A percentile compares a stretch with the other conserved stretches of the same genome.
phyloP scores from a whole-genome alignment of 2,797 vertebrate genomes.

The Propithecus deckenii region DNA sequence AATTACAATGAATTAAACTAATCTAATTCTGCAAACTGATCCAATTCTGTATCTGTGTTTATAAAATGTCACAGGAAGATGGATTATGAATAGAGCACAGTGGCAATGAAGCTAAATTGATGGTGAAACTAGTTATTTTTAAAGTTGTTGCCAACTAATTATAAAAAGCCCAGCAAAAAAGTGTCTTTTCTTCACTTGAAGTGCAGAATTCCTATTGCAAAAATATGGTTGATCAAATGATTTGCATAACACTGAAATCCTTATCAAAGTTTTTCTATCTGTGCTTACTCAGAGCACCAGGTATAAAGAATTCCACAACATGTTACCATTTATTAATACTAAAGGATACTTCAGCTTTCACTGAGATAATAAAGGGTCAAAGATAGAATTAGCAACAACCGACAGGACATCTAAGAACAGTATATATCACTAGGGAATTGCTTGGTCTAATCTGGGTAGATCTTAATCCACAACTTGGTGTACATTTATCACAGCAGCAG shows the following conservation, averaged over 20 bases:
- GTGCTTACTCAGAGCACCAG: background rate
- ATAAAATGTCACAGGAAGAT: slow-evolving; percentile 30
- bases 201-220: background rate
- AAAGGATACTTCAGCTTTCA: background rate
- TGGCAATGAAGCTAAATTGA: background rate
- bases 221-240: background rate
- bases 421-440: slow-evolving; percentile 12
- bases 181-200: background rate
- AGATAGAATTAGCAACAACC: background rate
- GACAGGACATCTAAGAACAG: background rate
- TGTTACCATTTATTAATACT: background rate
- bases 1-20: slow-evolving; percentile 9
- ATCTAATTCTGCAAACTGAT: background rate
- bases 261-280: background rate
- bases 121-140: background rate
- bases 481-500: slow-evolving; percentile 41
- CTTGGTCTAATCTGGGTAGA: slow-evolving; percentile 31
- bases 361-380: background rate
- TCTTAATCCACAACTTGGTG: slow-evolving; percentile 31
- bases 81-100: background rate
- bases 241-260: background rate
- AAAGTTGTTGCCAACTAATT: background rate
- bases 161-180: background rate
- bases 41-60: background rate
- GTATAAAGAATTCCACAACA: background rate